Conservation (phyloP, 2,888 invertebrate genomes). For the Gasteruption jaculator region DNA sequence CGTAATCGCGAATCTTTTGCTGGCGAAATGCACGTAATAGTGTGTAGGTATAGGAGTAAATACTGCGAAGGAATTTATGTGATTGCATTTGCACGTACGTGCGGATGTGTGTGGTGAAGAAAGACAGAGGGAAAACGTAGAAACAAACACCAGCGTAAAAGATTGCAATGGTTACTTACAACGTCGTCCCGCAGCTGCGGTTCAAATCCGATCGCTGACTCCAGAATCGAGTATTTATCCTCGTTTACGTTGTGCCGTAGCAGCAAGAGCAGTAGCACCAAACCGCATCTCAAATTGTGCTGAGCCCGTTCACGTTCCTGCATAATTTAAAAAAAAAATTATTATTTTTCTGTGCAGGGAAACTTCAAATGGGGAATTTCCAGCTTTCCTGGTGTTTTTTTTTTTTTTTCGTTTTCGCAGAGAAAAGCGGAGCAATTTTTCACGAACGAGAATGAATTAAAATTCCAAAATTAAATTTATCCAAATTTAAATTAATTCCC, state of each 20-base stretch:
- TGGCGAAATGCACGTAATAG: no score
- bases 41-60: no score
- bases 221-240: slow-evolving; percentile 37
- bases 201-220: slow-evolving; percentile 40
- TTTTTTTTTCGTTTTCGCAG: no score
- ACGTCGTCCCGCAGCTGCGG: slow-evolving; percentile 36
- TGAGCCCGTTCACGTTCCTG: slow-evolving; percentile 37
- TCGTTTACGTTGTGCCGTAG: slow-evolving; percentile 33
- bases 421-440: no score
- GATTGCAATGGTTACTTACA: slow-evolving; percentile 28
- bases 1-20: no score
- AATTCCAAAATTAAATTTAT: no score
- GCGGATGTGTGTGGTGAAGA: neutral
- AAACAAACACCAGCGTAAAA: slow-evolving; percentile 9
- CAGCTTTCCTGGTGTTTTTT: no score
- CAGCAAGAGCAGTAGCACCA: slow-evolving; percentile 35
- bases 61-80: no score
- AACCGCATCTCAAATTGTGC: slow-evolving; percentile 32
- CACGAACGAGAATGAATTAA: no score
- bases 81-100: neutral
- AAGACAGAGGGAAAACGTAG: slow-evolving; percentile 10
- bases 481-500: no score
- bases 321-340: no score
- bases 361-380: neutral
- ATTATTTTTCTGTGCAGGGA: neutral